phyloP scores from a whole-genome alignment of 2,113 vertebrate species.

The Corythornis madagascariensis region DNA sequence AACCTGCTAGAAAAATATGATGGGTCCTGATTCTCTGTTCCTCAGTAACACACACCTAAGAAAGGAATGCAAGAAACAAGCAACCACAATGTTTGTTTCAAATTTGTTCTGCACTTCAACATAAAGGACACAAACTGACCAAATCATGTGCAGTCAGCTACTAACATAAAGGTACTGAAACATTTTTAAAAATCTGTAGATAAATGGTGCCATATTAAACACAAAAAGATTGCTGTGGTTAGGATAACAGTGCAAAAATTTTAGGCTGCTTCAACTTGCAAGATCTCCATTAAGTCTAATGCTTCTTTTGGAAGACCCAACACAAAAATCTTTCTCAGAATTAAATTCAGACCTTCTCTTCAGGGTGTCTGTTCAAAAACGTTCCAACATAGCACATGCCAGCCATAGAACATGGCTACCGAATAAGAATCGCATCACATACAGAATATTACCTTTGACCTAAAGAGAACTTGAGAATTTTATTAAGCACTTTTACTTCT shows the following conservation, averaged over 20 bases:
- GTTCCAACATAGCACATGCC: neutral
- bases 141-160: neutral
- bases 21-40: neutral
- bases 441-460: neutral
- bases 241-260: neutral
- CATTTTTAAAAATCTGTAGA: neutral
- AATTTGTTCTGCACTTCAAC: neutral
- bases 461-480: neutral
- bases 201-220: accelerated
- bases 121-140: neutral
- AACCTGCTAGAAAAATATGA: neutral
- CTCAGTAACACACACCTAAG: neutral
- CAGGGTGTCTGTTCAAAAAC: neutral
- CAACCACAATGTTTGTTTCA: neutral
- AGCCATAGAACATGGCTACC: neutral
- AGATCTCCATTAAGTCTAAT: neutral
- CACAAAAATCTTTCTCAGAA: neutral
- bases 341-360: neutral
- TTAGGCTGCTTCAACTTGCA: neutral
- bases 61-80: neutral
- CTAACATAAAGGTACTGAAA: neutral
- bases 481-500: neutral
- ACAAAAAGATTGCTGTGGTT: neutral
- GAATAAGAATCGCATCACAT: neutral
- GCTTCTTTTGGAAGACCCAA: neutral